Evolutionary conservation across 2,113 vertebrate genomes (phyloP).

Genomic region (Pygoscelis antarcticus): DNA sequence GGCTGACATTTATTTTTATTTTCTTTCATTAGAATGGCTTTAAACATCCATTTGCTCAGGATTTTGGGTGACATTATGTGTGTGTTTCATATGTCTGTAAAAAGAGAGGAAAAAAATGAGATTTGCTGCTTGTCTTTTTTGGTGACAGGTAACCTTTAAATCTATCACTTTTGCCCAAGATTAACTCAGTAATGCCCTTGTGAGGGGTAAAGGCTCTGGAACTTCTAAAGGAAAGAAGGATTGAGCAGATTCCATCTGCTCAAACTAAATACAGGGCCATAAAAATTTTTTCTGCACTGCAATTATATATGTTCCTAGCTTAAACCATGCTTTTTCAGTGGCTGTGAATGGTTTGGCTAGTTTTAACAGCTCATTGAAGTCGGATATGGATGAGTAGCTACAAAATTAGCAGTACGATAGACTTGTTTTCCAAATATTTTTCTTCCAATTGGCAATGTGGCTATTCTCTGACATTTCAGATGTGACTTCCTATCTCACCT

Average conservation of each 20-base stretch:
- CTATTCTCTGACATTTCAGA: background rate
- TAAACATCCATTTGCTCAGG: background rate
- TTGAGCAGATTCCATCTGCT: background rate
- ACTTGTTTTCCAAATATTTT: background rate
- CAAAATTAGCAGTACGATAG: background rate
- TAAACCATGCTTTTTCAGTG: background rate
- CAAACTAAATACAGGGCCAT: background rate
- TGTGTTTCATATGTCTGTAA: conserved; percentile 1
- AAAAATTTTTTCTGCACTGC: background rate
- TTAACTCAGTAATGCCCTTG: conserved; percentile 24
- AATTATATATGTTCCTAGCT: background rate
- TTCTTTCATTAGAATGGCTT: conserved; percentile 35
- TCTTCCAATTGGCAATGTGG: background rate
- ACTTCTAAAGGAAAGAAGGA: background rate
- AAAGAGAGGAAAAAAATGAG: background rate
- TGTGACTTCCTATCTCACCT: background rate
- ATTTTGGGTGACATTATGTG: conserved; percentile 20
- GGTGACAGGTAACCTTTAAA: conserved; percentile 57
- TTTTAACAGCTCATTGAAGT: background rate
- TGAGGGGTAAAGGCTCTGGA: background rate
- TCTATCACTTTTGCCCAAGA: conserved; percentile 5
- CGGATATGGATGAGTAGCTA: background rate
- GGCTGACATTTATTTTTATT: conserved; percentile 46
- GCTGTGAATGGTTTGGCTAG: background rate
- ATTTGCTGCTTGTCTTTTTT: background rate